These are phyloP conservation scores for Nasonia giraulti DNA, from an alignment of 1,140 invertebrate species.

Conservation along the genomic window DNA sequence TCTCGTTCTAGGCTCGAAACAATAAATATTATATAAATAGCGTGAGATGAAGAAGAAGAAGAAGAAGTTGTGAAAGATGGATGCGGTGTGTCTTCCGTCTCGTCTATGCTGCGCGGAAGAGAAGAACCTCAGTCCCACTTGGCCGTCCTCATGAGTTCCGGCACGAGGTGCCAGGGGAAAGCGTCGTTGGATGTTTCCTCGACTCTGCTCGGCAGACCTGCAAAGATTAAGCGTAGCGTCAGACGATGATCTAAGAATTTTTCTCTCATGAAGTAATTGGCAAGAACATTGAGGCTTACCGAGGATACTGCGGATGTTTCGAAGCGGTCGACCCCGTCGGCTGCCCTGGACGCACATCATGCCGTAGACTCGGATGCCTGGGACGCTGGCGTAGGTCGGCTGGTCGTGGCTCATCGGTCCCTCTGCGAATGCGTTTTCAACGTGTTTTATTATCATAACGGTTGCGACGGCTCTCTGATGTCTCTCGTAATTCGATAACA, in stretches of 20 bases:
- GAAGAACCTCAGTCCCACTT: slow-evolving; percentile 75
- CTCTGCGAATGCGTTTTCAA: slow-evolving; percentile 75
- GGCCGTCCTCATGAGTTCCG: slow-evolving; percentile 77
- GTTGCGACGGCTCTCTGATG: neutral
- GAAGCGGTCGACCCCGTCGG: slow-evolving; percentile 71
- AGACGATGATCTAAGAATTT: too few relatives aligned
- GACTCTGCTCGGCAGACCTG: slow-evolving; percentile 55
- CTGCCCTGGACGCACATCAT: slow-evolving; percentile 90
- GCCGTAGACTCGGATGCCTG: slow-evolving; percentile 92
- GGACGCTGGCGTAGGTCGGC: slow-evolving; percentile 93
- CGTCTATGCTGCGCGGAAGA: neutral
- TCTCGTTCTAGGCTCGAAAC: neutral
- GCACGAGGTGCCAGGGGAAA: slow-evolving; percentile 84
- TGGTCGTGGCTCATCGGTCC: slow-evolving; percentile 95
- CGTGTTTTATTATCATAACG: neutral
- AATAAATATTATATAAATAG: slow-evolving; percentile 10
- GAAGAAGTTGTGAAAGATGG: slow-evolving; percentile 34
- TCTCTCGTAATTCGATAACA: neutral
- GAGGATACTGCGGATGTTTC: slow-evolving; percentile 73
- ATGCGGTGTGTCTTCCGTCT: neutral
- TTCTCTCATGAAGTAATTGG: too few relatives aligned
- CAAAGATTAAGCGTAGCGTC: neutral
- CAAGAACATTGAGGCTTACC: slow-evolving; percentile 55
- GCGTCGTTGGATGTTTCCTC: slow-evolving; percentile 71
- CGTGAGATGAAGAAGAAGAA: neutral